These are phyloP conservation scores for Nothocercus nigrocapillus DNA, from an alignment of 2,113 vertebrate species.

Conservation along the genomic window DNA sequence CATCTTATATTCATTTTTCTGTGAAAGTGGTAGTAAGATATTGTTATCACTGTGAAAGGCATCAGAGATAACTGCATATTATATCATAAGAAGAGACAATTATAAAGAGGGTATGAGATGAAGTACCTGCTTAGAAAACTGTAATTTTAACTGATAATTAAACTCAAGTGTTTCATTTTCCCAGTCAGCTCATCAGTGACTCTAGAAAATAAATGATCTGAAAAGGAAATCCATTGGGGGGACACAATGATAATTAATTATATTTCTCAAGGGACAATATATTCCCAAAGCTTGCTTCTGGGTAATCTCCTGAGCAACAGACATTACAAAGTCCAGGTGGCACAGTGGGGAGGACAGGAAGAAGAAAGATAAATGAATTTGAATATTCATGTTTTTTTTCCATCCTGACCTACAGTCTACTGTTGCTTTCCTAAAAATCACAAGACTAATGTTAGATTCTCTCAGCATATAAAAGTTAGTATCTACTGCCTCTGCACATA, in stretches of 20 bases:
- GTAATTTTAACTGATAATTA: slow-evolving; percentile 82
- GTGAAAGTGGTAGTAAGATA: slow-evolving; percentile 60
- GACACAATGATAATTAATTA: slow-evolving; percentile 81
- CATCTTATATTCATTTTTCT: slow-evolving; percentile 49
- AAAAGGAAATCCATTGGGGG: slow-evolving; percentile 66
- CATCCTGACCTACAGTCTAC: slow-evolving; percentile 5
- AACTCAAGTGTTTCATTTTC: slow-evolving; percentile 83
- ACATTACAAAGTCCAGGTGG: not conserved
- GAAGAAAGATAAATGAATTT: slow-evolving; percentile 14
- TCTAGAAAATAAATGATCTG: slow-evolving; percentile 79
- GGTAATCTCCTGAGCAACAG: slow-evolving; percentile 61
- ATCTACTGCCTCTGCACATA: not conserved
- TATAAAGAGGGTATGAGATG: slow-evolving; percentile 74
- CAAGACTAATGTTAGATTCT: not conserved
- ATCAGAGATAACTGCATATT: slow-evolving; percentile 69
- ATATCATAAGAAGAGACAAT: slow-evolving; percentile 75
- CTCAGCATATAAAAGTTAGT: not conserved
- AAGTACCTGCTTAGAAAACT: slow-evolving; percentile 77
- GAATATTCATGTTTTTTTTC: slow-evolving; percentile 58
- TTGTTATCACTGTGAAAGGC: slow-evolving; percentile 68
- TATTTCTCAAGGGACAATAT: slow-evolving; percentile 60
- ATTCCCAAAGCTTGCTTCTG: slow-evolving; percentile 58
- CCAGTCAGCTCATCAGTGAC: slow-evolving; percentile 80
- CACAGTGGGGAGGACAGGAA: not conserved
- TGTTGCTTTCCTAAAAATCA: not conserved